Evolutionary conservation across 2,113 vertebrate genomes (phyloP).

Genomic region (Helogale parvula): DNA sequence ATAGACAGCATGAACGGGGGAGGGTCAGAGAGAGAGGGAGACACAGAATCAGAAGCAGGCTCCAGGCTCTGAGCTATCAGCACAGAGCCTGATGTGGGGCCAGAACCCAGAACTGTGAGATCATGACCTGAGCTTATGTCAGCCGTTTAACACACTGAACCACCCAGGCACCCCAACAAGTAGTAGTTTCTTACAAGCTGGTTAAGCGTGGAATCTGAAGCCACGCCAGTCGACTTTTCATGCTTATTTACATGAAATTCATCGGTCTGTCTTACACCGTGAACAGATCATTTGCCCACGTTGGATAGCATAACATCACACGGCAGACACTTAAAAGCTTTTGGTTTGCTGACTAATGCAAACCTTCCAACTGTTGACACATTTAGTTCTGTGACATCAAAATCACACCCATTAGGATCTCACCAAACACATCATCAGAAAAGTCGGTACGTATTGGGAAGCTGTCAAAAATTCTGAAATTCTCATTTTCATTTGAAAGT

Average conservation of each 20-base stretch:
- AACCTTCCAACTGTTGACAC: background rate
- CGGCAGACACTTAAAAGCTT: background rate
- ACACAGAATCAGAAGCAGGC: no score
- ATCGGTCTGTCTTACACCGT: background rate
- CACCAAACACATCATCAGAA: background rate
- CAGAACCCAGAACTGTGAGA: no score
- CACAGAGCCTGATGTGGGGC: no score
- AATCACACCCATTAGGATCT: background rate
- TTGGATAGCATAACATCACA: background rate
- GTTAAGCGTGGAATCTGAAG: background rate
- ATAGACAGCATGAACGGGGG: no score
- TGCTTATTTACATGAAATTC: background rate
- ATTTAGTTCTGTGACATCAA: background rate
- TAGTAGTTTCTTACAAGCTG: background rate
- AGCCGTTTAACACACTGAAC: no score
- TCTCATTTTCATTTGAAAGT: slow-evolving; percentile 10
- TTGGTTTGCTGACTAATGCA: background rate
- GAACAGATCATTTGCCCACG: background rate
- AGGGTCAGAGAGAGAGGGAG: no score
- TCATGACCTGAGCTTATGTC: no score
- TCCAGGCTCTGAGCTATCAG: no score
- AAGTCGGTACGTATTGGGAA: background rate
- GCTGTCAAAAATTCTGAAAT: background rate
- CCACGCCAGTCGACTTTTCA: background rate
- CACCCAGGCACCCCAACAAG: background rate